phyloP scores from a whole-genome alignment of 2,113 vertebrate species.

The Perca fluviatilis region DNA sequence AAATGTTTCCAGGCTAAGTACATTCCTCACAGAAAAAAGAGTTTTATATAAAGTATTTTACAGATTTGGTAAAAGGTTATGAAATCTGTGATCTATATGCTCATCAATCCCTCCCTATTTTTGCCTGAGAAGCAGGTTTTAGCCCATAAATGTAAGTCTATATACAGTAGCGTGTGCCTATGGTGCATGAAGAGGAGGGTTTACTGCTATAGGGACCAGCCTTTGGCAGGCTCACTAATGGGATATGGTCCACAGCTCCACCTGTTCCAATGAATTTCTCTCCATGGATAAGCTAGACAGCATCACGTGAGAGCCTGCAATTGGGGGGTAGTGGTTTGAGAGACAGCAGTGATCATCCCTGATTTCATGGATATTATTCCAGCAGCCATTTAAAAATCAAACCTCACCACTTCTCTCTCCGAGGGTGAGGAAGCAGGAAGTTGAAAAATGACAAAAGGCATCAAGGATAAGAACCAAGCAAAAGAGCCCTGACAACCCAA shows the following conservation, averaged over 20 bases:
- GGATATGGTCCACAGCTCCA: constrained; percentile 80
- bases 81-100: constrained; percentile 59
- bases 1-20: constrained; percentile 61
- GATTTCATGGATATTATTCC: constrained; percentile 75
- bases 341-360: constrained; percentile 71
- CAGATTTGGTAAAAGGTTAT: constrained; percentile 64
- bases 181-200: constrained; percentile 77
- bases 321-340: constrained; percentile 64
- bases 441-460: constrained; percentile 70
- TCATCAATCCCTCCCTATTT: constrained; percentile 48
- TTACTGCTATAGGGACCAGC: constrained; percentile 73
- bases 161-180: constrained; percentile 69
- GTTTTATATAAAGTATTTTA: constrained; percentile 47
- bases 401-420: constrained; percentile 44
- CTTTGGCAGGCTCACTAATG: constrained; percentile 80
- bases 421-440: constrained; percentile 47
- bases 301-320: constrained; percentile 58
- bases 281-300: constrained; percentile 64
- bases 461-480: constrained; percentile 60
- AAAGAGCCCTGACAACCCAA: constrained; percentile 69
- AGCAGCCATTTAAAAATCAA: constrained; percentile 73
- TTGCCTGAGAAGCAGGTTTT: constrained; percentile 64
- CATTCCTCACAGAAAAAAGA: constrained; percentile 48
- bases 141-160: constrained; percentile 68
- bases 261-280: constrained; percentile 81